These are phyloP conservation scores for Ectobius pallidus DNA, from an alignment of 2,888 invertebrate species.

Conservation along the genomic window DNA sequence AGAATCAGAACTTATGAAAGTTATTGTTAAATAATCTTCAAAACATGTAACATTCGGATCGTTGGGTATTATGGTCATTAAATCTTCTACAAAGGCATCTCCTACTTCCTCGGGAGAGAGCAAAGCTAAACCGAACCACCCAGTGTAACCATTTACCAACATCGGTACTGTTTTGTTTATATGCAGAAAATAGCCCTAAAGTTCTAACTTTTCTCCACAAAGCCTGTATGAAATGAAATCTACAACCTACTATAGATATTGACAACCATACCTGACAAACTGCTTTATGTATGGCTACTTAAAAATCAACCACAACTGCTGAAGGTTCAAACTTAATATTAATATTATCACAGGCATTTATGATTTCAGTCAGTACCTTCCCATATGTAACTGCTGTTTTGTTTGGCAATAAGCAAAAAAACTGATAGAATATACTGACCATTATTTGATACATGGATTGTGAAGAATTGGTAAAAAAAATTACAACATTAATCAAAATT, in stretches of 20 bases:
- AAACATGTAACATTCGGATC: too few species aligned
- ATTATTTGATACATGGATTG: background rate
- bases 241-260: background rate
- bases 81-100: too few species aligned
- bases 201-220: too few species aligned
- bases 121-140: too few species aligned
- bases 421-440: background rate
- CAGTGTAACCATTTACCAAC: too few species aligned
- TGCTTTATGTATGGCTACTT: conserved; percentile 1
- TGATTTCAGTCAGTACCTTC: background rate
- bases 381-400: background rate
- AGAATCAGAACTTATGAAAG: too few species aligned
- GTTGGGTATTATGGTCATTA: too few species aligned
- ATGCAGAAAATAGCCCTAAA: background rate
- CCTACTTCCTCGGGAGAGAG: too few species aligned
- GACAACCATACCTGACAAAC: background rate
- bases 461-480: background rate
- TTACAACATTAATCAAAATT: background rate
- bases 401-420: background rate
- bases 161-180: background rate
- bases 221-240: too few species aligned
- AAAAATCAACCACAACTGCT: background rate
- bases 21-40: too few species aligned
- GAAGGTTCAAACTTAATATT: background rate
- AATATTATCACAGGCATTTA: conserved; percentile 3